Percentiles rank a stretch among this genome's conserved stretches.
These are phyloP conservation scores for Halictus quadricinctus DNA, from an alignment of 2,888 invertebrate genomes.

Conservation along the genomic window DNA sequence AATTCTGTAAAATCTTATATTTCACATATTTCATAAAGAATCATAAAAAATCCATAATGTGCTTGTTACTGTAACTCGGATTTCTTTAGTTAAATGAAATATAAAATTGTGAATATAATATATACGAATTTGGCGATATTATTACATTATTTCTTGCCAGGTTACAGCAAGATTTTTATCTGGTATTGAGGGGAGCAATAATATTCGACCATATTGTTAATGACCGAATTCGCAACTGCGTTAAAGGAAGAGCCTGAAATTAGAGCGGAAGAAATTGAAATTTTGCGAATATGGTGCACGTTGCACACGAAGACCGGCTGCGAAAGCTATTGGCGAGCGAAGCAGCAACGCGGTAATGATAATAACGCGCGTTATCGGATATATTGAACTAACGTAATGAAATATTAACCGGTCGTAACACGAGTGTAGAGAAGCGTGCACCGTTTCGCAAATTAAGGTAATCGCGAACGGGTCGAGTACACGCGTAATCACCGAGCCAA, in stretches of 20 bases:
- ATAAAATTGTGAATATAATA: not conserved
- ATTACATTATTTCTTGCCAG: not conserved
- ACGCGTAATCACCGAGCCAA: slow-evolving; percentile 19
- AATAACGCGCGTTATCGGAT: slow-evolving; percentile 26
- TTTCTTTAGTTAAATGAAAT: too few relatives aligned
- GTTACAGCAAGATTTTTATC: not conserved
- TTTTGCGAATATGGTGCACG: not conserved
- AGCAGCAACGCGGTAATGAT: slow-evolving; percentile 2
- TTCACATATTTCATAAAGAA: too few relatives aligned
- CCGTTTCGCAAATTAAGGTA: slow-evolving; percentile 32
- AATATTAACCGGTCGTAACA: slow-evolving; percentile 32
- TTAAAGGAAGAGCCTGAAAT: not conserved
- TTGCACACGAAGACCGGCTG: slow-evolving; percentile 7
- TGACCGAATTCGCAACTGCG: not conserved
- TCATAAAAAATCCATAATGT: not conserved
- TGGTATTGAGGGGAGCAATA: too few relatives aligned
- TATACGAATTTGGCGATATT: not conserved
- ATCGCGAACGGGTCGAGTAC: slow-evolving; percentile 12
- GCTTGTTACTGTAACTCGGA: not conserved
- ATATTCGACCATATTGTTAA: not conserved
- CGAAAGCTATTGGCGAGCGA: not conserved
- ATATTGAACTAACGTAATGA: slow-evolving; percentile 20
- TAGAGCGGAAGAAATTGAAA: slow-evolving; percentile 34
- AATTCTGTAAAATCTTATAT: too few relatives aligned
- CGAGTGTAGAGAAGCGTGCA: slow-evolving; percentile 15